Percentiles rank a stretch among this genome's conserved stretches.
These are phyloP conservation scores for Plebejus melissa DNA, from an alignment of 2,888 invertebrate genomes.

Conservation along the genomic window DNA sequence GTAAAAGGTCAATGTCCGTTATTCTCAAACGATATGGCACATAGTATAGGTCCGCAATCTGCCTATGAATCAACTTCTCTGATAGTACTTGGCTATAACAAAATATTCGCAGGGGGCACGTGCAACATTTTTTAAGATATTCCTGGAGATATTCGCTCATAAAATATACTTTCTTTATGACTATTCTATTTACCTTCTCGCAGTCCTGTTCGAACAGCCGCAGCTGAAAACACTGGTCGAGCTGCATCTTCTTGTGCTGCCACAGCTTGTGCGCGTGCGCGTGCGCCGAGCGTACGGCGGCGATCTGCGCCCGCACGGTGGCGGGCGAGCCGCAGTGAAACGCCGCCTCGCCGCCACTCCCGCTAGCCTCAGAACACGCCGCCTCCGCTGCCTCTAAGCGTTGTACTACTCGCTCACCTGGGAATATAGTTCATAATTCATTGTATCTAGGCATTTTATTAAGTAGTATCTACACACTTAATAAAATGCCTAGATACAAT, in stretches of 20 bases:
- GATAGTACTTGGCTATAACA: no score
- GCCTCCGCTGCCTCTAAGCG: conserved; percentile 78
- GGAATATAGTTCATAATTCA: not conserved
- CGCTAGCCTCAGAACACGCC: conserved; percentile 81
- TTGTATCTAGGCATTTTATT: no score
- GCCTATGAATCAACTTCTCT: no score
- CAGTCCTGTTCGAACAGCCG: conserved; percentile 98
- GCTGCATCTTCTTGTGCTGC: conserved; percentile 95
- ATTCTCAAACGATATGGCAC: no score
- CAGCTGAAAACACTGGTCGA: conserved; percentile 97
- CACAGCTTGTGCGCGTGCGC: conserved; percentile 95
- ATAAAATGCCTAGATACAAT: not conserved
- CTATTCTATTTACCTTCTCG: conserved; percentile 83
- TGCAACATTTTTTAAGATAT: no score
- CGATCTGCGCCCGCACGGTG: conserved; percentile 88
- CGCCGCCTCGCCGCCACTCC: conserved; percentile 82
- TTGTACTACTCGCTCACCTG: conserved; percentile 85
- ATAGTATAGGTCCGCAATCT: no score
- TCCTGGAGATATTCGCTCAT: no score
- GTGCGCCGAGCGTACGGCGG: conserved; percentile 92
- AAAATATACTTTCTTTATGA: no score
- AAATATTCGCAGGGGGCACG: no score
- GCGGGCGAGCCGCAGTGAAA: conserved; percentile 85
- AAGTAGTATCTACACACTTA: not conserved
- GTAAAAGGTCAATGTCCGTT: no score